Evolutionary conservation across 64 coral and sea anemone genomes (phyloP).

Genomic region (Porites australiensis): DNA sequence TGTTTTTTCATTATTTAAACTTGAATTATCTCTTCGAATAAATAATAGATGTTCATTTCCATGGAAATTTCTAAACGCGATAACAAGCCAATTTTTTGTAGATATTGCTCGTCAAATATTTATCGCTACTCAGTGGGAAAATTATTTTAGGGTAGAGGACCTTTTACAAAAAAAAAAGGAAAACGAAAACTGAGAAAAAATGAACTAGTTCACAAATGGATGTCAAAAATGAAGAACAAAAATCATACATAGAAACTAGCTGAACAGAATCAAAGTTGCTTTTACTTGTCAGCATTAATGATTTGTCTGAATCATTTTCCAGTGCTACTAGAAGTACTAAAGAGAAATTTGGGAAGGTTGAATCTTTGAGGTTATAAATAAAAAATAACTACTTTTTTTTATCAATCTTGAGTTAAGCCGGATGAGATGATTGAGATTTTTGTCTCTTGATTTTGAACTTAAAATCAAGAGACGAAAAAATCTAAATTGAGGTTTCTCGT

Average conservation of each 20-base stretch:
- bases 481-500: too few species aligned
- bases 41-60: constrained; percentile 1
- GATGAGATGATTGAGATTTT: too few species aligned
- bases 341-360: too few species aligned
- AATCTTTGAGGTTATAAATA: too few species aligned
- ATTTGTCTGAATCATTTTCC: too few species aligned
- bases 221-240: background rate
- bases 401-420: too few species aligned
- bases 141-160: background rate
- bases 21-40: background rate
- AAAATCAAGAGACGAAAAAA: too few species aligned
- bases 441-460: too few species aligned
- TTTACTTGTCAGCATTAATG: background rate
- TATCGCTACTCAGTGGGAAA: background rate
- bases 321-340: too few species aligned
- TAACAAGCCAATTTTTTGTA: background rate
- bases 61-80: background rate
- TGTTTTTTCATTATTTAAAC: background rate
- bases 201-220: background rate
- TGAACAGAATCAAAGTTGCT: background rate
- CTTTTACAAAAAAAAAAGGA: background rate
- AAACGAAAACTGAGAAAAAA: too few species aligned
- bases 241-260: background rate
- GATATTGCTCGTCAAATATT: constrained; percentile 21
- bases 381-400: too few species aligned